Evolutionary conservation across 2,797 vertebrate species (phyloP).

Genomic region (Fratercula arctica): DNA sequence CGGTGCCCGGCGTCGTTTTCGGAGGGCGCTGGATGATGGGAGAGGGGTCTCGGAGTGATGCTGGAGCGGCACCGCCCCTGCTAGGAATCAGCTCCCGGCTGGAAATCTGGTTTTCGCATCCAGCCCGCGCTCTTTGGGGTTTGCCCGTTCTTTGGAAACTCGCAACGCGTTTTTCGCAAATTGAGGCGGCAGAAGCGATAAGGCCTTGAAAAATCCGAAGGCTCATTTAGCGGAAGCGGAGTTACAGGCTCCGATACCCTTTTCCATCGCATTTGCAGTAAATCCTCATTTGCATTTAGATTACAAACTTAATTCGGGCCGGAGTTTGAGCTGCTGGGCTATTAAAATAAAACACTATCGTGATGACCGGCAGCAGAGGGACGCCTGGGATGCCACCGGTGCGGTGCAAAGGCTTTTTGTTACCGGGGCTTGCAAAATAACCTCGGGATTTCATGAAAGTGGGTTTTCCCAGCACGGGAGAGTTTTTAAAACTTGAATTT

Average conservation of each 20-base stretch:
- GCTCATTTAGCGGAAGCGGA: background rate
- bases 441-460: background rate
- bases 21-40: fast-evolving
- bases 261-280: background rate
- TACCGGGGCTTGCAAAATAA: background rate
- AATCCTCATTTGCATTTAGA: constrained; percentile 52
- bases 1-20: fast-evolving
- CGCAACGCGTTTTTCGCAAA: background rate
- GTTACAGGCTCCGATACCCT: background rate
- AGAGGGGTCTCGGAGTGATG: background rate
- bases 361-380: background rate
- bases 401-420: background rate
- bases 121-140: fast-evolving
- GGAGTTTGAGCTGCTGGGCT: background rate
- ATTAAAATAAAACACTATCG: background rate
- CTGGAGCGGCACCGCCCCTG: background rate
- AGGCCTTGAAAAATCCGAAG: background rate
- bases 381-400: fast-evolving
- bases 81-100: background rate
- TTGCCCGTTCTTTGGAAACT: background rate
- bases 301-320: background rate
- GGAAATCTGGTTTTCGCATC: background rate
- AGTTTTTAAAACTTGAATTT: background rate
- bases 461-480: background rate
- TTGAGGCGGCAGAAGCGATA: background rate